A percentile compares a stretch with the other conserved stretches of the same genome.
Evolutionary conservation across 2,113 vertebrate genomes (phyloP).

Genomic region (Solenodon paradoxus): DNA sequence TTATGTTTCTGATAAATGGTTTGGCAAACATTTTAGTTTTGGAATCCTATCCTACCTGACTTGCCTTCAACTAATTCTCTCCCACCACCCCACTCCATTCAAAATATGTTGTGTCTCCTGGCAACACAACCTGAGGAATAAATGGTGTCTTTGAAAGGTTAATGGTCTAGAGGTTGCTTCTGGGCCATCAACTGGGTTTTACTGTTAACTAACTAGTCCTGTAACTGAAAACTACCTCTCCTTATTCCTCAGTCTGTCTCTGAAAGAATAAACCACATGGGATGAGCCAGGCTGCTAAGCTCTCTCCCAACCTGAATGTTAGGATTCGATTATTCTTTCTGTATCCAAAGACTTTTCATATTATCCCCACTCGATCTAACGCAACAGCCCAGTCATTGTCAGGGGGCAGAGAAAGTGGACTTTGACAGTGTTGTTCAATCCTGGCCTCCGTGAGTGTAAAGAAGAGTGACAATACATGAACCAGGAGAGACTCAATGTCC

Average conservation of each 20-base stretch:
- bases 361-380: neutral
- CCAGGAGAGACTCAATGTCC: neutral
- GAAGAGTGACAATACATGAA: neutral
- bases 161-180: slow-evolving; percentile 26
- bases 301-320: neutral
- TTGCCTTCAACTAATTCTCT: slow-evolving; percentile 57
- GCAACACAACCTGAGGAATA: slow-evolving; percentile 49
- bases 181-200: slow-evolving; percentile 14
- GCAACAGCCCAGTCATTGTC: neutral
- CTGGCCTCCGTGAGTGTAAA: neutral
- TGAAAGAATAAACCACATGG: neutral
- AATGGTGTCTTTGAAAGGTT: slow-evolving; percentile 40
- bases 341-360: neutral
- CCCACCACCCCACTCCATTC: neutral
- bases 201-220: slow-evolving; percentile 13
- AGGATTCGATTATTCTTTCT: neutral
- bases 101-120: slow-evolving; percentile 65
- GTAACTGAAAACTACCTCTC: neutral
- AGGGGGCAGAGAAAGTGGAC: neutral
- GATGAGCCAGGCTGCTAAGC: neutral
- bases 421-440: neutral
- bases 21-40: slow-evolving; percentile 62
- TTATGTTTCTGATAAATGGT: slow-evolving; percentile 73
- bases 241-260: neutral
- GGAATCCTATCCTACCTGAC: slow-evolving; percentile 66